Conservation (phyloP, 2,113 vertebrate genomes). For the Crotalus horridus region DNA sequence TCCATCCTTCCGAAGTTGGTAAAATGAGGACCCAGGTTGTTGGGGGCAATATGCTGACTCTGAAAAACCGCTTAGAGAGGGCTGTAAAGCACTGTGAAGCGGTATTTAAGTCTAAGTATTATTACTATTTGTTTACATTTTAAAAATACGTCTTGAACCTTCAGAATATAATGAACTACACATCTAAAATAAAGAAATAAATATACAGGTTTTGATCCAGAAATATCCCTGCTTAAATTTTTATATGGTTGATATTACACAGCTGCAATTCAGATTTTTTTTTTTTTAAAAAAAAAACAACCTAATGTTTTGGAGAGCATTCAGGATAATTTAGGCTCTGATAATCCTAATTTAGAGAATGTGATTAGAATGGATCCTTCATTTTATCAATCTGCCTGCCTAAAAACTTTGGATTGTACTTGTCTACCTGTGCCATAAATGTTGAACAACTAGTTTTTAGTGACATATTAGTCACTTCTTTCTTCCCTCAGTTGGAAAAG, state of each 20-base stretch:
- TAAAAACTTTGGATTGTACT: background rate
- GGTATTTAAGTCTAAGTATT: too few relatives aligned
- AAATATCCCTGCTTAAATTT: background rate
- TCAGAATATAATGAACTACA: background rate
- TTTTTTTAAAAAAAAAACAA: constrained; percentile 29
- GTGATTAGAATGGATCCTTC: background rate
- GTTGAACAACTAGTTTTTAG: background rate
- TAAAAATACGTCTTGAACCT: background rate
- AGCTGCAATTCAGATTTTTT: constrained; percentile 23
- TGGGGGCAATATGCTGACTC: too few relatives aligned
- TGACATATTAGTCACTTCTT: background rate
- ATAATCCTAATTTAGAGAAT: constrained; percentile 3
- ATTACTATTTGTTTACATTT: background rate
- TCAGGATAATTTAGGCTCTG: constrained; percentile 4
- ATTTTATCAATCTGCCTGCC: background rate
- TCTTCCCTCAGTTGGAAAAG: background rate
- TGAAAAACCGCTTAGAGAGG: too few relatives aligned
- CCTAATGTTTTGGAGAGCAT: background rate
- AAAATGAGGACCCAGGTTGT: too few relatives aligned
- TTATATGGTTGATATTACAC: background rate
- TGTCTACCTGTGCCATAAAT: background rate
- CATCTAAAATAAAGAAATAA: background rate
- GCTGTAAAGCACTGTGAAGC: too few relatives aligned
- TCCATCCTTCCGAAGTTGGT: too few relatives aligned
- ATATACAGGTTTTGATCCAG: background rate